phyloP scores from a whole-genome alignment of 2,113 vertebrate species.

The Montifringilla adamsi region DNA sequence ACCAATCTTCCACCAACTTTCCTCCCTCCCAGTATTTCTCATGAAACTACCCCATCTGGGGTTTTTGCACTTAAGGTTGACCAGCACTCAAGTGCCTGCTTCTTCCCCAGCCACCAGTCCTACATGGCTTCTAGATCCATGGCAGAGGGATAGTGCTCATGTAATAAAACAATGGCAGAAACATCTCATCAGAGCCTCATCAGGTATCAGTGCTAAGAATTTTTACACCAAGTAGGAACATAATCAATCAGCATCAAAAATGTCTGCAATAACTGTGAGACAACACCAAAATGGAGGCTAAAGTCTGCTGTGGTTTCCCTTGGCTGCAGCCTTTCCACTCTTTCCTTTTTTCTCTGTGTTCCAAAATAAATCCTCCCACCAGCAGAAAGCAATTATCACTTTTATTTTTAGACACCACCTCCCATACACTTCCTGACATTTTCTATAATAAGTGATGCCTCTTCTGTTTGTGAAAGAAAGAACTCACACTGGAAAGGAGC shows the following conservation, averaged over 20 bases:
- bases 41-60: background rate
- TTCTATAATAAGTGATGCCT: constrained; percentile 5
- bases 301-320: background rate
- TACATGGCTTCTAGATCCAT: background rate
- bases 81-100: background rate
- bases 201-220: background rate
- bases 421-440: constrained; percentile 41
- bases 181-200: background rate
- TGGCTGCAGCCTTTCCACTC: background rate
- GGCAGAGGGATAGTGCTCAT: background rate
- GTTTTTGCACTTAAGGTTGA: background rate
- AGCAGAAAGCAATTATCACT: constrained; percentile 57
- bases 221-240: background rate
- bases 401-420: constrained; percentile 54
- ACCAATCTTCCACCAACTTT: background rate
- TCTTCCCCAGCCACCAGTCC: background rate
- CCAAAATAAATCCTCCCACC: constrained; percentile 54
- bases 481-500: background rate
- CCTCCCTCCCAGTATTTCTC: background rate
- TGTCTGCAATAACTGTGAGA: background rate
- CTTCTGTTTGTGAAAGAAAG: constrained; percentile 12
- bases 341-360: background rate
- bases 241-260: background rate
- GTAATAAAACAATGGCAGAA: background rate
- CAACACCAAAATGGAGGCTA: background rate